Evolutionary conservation across 2,888 invertebrate species (phyloP), one percentile per base, ranked within the genome.

Genomic region (Platynereis dumerilii): DNA sequence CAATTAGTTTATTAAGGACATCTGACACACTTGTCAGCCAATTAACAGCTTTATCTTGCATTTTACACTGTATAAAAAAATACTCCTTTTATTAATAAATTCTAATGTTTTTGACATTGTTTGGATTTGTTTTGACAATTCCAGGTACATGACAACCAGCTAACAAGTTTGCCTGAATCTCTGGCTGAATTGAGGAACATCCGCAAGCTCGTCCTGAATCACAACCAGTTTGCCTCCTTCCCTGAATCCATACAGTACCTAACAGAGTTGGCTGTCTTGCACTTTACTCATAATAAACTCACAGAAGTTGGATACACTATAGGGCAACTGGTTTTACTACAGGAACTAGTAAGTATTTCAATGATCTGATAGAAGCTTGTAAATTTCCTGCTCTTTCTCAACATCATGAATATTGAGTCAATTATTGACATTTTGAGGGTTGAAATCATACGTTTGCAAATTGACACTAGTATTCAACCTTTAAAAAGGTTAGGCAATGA

Each of bases 131-230:
- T 34, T 7, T 34, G 12, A 5, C 12, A 12, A 7, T 12, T 34
- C 3, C 48, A 94, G 93, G 86, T 94, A 58, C 92, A 94, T 85
- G 92, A 93, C 83, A 95, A 96, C 86, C 89, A 89, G 56, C 83
- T 96, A 77, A 87, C 87, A 71, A 85, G 84, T 58, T 82, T 95
- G 69, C 94, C 95, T 7, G 80, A 87, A 42, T 90, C 91, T 84
- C 87, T 95, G 76, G 91, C 91, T 53, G 87, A 87, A 68, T 86
- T 95, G 75, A 88, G 86, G 66, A 89, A 88, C 59, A 71, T 85
- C 17, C 76, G 78, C 52, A 80, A 78, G 65, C 71, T 84, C 26
- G 69, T 56, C 74, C 74, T 5, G 72, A 83, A 82, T 71, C 82
- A 79, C 27, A 83, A 83, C 86, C 87, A 89, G 77, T 84, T 95